A percentile compares a stretch with the other conserved stretches of the same genome.
phyloP scores from a whole-genome alignment of 2,888 invertebrate genomes.

The Mimas tiliae region DNA sequence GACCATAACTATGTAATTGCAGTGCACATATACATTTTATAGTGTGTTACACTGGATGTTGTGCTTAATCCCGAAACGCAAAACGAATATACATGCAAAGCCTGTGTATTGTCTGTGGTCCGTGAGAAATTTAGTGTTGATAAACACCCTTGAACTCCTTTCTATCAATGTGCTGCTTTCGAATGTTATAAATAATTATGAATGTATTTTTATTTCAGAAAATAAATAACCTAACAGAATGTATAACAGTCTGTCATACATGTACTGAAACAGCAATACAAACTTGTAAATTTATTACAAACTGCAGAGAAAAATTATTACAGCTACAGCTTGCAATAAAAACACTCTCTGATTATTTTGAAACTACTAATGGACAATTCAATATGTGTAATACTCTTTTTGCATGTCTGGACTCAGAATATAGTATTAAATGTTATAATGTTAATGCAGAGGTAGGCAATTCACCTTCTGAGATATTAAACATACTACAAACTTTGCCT shows the following conservation, averaged over 20 bases:
- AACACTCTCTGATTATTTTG: conserved; percentile 36
- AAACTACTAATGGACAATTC: conserved; percentile 29
- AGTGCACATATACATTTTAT: no score
- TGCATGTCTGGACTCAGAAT: background rate
- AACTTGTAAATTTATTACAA: conserved; percentile 46
- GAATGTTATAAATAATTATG: background rate
- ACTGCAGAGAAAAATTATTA: conserved; percentile 41
- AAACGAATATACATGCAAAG: no score
- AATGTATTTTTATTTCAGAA: conserved; percentile 40
- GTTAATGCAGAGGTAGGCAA: background rate
- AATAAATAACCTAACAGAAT: conserved; percentile 30
- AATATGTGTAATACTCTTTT: background rate
- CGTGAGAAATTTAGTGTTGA: no score
- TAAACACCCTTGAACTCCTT: no score
- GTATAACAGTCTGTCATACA: conserved; percentile 38
- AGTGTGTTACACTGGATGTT: no score
- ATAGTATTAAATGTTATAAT: background rate
- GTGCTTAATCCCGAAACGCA: no score
- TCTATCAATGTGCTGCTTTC: no score
- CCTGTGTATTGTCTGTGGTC: no score
- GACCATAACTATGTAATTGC: no score
- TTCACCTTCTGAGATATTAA: background rate
- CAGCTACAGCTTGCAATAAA: conserved; percentile 32
- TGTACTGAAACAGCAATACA: conserved; percentile 40
- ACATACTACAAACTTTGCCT: background rate